Base-by-base conservation (phyloP, 53 echinoderm and acorn worm genomes). In the Patiria pectinifera region DNA sequence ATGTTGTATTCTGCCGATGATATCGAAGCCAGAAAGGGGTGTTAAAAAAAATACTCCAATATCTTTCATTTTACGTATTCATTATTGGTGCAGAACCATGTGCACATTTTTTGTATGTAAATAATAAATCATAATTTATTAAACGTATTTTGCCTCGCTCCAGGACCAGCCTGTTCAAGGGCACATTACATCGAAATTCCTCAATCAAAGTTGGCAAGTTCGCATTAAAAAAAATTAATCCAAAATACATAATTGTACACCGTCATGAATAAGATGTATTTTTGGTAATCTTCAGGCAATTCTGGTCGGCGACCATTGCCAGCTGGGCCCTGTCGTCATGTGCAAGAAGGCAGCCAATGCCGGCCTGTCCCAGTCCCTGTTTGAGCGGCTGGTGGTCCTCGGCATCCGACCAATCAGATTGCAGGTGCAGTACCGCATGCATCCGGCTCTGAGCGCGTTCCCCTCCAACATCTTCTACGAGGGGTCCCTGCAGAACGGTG, bases 351-450 rank as follows among this genome's bases (percentile, higher is more conserved):
- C 98, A 19, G 95, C 98, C 87, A 98, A 96, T 75, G 98, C 98
- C 18, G 98, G 98, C 92, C 98, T 98, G 89, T 98, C 96, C 44
- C 98, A 98, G 91, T 98, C 98, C 22, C 98, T 98, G 45, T 98
- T 98, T 93, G 98, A 98, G 85, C 94, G 98, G 21, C 96, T 98
- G 53, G 98, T 98, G 21, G 98, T 98, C 45, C 94, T 98, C 22
- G 98, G 98, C 26, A 98, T 98, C 59, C 89, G 98, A 72, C 98
- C 98, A 48, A 98, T 98, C 94, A 90, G 98, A 78, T 89, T 98
- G 69, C 98, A 98, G 92, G 98, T 98, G 6, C 98, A 98, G 94
- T 98, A 98, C 84, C 98, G 98, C 69, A 98, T 98, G 98, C 98
- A 98, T 82, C 98, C 98, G 19, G 74, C 95, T 12, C 96, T 98